Evolutionary conservation across 2,888 invertebrate species (phyloP).

Genomic region (Thumatha senex): DNA sequence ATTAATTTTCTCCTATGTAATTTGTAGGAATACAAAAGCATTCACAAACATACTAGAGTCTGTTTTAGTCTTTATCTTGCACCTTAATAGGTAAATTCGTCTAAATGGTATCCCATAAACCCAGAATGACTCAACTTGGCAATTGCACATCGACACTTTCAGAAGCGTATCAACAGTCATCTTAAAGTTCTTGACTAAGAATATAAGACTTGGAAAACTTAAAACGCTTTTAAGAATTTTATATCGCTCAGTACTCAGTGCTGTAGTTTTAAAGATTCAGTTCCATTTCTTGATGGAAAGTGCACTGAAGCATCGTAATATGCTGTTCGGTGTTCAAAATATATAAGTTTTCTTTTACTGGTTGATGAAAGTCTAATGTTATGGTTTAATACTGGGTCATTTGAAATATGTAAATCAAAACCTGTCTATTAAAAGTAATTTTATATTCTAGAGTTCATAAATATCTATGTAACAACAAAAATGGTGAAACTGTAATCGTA

Average conservation of each 20-base stretch:
- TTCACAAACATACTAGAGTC: no score
- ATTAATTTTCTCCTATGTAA: no score
- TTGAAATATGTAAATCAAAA: no score
- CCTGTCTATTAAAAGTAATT: no score
- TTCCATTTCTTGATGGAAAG: neutral
- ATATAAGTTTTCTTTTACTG: neutral
- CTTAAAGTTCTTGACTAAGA: constrained; percentile 6
- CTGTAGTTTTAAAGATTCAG: constrained; percentile 9
- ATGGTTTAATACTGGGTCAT: no score
- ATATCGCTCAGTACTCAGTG: neutral
- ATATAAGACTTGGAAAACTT: constrained; percentile 1
- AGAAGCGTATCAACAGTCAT: neutral
- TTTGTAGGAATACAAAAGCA: no score
- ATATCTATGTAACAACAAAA: no score
- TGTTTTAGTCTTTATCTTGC: neutral
- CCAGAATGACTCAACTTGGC: neutral
- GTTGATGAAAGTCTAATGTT: neutral
- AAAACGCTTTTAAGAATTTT: neutral
- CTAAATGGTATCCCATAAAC: neutral
- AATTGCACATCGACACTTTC: neutral
- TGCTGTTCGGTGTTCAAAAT: neutral
- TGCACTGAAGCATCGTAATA: neutral
- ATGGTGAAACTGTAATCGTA: no score
- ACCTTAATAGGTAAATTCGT: neutral
- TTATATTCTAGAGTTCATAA: no score